Base-by-base conservation (phyloP, 2,888 invertebrate genomes). In the Craniophora ligustri region DNA sequence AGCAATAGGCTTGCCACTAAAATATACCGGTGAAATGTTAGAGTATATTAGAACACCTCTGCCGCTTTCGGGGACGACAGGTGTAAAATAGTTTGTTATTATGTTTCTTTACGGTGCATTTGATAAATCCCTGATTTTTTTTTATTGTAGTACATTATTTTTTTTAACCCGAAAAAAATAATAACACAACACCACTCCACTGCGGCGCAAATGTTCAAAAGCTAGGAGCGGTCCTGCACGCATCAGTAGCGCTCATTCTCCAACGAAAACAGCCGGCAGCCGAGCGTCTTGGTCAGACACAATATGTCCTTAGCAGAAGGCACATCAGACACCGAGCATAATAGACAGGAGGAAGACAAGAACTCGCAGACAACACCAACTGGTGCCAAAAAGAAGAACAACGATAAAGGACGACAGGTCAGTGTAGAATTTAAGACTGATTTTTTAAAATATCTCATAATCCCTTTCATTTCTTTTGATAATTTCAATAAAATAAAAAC, bases 281-380 rank as follows among this genome's bases (percentile, higher is more conserved):
- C 78, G 78, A 71, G 59, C 78, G 85, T 74, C 67, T 56, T 63
- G 65, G 77, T 63, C 91, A 92, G 87, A 90, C 85, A 81, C 81
- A 80, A 84, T 87, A 92, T 92, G 92, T 92, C 92, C 89, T 79
- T 92, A 84, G 92, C 83, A 40, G 92, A 91, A 86, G 92, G 86
- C 64, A 82, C 82, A 59, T 92, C 92, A 47, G 92, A 92, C 76
- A 86, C 87, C 35, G 92, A 92, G 73, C 84, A 85, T 48, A 75
- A 74, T 41, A 75, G 60, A 21, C 67, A 53, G 50, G 78, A 78
- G 44, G 76, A 73, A 53, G 78, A 76, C 3, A 74, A 71, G 60
- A 76, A 34, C 31, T 36, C 51, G 10, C 65, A 55, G 51, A 51
- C 40, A 36, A 67, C 72, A 2, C 70, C 74, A 8, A 58, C 77